Evolutionary conservation across 1,140 invertebrate genomes (phyloP).

Genomic region (Cydia splendana): DNA sequence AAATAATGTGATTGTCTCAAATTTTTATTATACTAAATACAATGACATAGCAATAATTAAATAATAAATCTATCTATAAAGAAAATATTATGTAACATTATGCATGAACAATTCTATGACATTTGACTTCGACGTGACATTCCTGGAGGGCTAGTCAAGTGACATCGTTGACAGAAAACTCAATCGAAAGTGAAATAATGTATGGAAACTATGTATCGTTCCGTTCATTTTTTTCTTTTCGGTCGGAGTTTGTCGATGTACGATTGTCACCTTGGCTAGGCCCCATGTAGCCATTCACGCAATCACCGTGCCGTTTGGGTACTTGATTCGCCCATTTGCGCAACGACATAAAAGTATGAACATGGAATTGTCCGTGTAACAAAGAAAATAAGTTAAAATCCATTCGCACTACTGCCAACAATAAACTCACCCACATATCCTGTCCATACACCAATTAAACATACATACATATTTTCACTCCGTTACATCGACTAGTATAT

Average conservation of each 20-base stretch:
- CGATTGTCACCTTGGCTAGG: too few relatives aligned
- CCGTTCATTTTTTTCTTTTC: too few relatives aligned
- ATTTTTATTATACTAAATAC: constrained; percentile 15
- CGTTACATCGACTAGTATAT: background rate
- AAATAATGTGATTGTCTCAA: constrained; percentile 25
- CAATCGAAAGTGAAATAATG: too few relatives aligned
- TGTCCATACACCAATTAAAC: background rate
- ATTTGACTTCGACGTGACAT: background rate
- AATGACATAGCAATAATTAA: constrained; percentile 31
- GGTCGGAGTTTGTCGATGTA: too few relatives aligned
- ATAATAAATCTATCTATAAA: constrained; percentile 28
- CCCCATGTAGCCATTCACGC: too few relatives aligned
- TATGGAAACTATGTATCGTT: too few relatives aligned
- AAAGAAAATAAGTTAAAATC: constrained; percentile 17
- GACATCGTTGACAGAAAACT: too few relatives aligned
- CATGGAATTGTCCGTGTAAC: constrained; percentile 15
- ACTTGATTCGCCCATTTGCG: background rate
- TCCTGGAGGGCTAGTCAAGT: too few relatives aligned
- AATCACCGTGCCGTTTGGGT: background rate
- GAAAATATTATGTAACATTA: constrained; percentile 4
- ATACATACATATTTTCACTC: background rate
- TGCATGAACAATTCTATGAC: background rate
- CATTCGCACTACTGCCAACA: background rate
- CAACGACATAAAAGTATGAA: background rate
- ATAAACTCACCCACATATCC: constrained; percentile 4